These are phyloP conservation scores for Carettochelys insculpta DNA, from an alignment of 2,113 vertebrate genomes.

Conservation along the genomic window DNA sequence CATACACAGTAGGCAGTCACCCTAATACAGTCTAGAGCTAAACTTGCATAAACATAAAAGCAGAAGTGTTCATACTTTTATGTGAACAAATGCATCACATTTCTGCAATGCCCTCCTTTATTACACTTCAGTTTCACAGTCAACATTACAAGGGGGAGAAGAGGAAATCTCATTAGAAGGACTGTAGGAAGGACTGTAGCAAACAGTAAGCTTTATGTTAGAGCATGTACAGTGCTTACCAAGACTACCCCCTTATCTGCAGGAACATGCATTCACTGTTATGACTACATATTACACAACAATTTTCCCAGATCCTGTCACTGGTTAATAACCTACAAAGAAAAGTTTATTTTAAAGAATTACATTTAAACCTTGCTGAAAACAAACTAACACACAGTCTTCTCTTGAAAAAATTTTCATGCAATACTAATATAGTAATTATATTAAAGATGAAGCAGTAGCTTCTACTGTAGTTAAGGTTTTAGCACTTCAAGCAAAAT, in stretches of 20 bases:
- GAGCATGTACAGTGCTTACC: rapidly evolving
- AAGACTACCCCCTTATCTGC: neutral
- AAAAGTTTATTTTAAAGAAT: neutral
- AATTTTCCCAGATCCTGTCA: constrained; percentile 8
- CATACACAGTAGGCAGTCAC: constrained; percentile 43
- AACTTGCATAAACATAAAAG: constrained; percentile 23
- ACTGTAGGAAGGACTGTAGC: rapidly evolving
- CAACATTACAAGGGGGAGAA: neutral
- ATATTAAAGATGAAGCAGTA: neutral
- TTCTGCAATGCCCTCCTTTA: neutral
- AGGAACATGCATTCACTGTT: neutral
- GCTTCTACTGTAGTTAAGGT: neutral
- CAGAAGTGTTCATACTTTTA: constrained; percentile 8
- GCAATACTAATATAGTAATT: neutral
- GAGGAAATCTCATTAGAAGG: neutral
- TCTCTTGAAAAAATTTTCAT: neutral
- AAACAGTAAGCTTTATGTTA: neutral
- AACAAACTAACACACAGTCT: neutral
- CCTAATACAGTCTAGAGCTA: neutral
- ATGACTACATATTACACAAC: neutral
- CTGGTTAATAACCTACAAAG: neutral
- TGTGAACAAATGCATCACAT: neutral
- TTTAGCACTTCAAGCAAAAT: neutral
- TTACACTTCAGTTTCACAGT: neutral
- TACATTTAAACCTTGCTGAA: neutral